Evolutionary conservation across 2,113 vertebrate species (phyloP).

Genomic region (Axis porcinus): DNA sequence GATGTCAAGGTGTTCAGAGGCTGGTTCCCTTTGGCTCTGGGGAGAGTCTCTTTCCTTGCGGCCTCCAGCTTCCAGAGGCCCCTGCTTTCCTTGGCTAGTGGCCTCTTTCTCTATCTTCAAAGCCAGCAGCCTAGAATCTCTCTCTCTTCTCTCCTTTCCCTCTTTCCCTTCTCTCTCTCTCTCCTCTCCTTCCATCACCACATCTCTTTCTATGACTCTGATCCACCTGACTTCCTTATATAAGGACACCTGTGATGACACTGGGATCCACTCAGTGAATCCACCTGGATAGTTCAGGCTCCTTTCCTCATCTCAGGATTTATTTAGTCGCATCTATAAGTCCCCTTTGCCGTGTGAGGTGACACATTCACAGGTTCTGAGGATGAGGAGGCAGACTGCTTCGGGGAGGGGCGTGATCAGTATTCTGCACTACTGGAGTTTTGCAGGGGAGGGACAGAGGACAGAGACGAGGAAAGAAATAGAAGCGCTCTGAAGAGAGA

Average conservation of each 20-base stretch:
- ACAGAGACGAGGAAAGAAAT: neutral
- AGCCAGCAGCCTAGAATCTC: neutral
- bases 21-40: neutral
- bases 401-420: rapidly evolving
- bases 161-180: neutral
- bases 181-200: neutral
- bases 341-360: neutral
- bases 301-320: neutral
- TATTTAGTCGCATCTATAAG: neutral
- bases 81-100: neutral
- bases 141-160: neutral
- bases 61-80: neutral
- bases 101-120: neutral
- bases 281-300: neutral
- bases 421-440: neutral
- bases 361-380: neutral
- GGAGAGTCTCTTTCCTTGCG: neutral
- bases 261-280: neutral
- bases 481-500: neutral
- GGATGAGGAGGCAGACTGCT: neutral
- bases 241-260: neutral
- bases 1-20: too few species aligned
- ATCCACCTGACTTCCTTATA: neutral
- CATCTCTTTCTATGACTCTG: neutral
- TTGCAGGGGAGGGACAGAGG: neutral